Conservation (phyloP, 2,888 invertebrate species). For the Zygaena filipendulae region DNA sequence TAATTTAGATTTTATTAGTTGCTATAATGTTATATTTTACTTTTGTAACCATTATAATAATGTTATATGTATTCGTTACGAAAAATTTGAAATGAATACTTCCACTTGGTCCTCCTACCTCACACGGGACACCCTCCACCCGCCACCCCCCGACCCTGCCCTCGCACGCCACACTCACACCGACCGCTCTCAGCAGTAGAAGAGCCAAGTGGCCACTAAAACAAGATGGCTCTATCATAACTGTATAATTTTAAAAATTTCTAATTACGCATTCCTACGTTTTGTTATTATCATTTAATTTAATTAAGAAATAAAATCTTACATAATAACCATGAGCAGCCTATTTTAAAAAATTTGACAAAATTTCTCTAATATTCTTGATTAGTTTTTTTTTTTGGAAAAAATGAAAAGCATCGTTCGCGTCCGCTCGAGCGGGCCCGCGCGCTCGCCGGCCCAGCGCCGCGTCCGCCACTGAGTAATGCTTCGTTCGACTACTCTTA, state of each 20-base stretch:
- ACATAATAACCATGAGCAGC: conserved; percentile 65
- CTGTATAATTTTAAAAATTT: conserved; percentile 69
- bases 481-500: conserved; percentile 59
- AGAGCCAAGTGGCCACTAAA: conserved; percentile 41
- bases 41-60: conserved; percentile 68
- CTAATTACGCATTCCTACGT: conserved; percentile 68
- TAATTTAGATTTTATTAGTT: conserved; percentile 67
- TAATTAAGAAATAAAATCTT: conserved; percentile 69
- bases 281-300: conserved; percentile 67
- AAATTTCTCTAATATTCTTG: conserved; percentile 62
- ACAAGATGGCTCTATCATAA: conserved; percentile 61
- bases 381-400: conserved; percentile 53
- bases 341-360: conserved; percentile 66
- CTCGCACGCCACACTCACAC: conserved; percentile 8
- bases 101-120: conserved; percentile 30
- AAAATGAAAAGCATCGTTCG: conserved; percentile 57
- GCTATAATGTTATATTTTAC: conserved; percentile 69
- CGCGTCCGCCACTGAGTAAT: conserved; percentile 49
- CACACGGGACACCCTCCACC: conserved; percentile 7
- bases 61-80: conserved; percentile 68
- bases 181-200: conserved; percentile 20
- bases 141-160: conserved; percentile 9
- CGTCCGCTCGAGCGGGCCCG: conserved; percentile 14
- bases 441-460: conserved; percentile 19
- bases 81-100: conserved; percentile 50